Percentiles rank a stretch among this genome's conserved stretches.
These are phyloP conservation scores for Myathropa florea DNA, from an alignment of 2,888 invertebrate species.

Conservation along the genomic window DNA sequence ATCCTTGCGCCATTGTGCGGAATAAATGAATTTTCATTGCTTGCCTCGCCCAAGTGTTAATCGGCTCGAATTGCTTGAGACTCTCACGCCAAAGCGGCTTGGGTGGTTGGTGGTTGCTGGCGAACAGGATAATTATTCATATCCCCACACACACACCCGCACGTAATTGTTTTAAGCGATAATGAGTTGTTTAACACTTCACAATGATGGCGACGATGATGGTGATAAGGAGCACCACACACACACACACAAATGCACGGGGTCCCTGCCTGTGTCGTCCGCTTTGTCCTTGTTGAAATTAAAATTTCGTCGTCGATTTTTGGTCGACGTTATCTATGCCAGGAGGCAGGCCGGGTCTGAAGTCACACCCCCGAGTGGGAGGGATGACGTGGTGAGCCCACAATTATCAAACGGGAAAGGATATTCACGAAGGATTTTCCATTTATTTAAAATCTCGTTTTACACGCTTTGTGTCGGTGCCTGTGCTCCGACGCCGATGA, in stretches of 20 bases:
- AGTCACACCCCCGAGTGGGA: not conserved
- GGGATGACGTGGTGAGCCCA: not conserved
- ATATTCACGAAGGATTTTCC: conserved; percentile 9
- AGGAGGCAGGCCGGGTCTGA: not conserved
- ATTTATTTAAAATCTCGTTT: conserved; percentile 22
- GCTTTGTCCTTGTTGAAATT: not conserved
- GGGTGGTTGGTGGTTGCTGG: not conserved
- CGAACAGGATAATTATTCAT: conserved; percentile 48
- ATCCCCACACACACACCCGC: conserved; percentile 4
- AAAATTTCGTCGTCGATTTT: conserved; percentile 34
- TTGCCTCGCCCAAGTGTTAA: conserved; percentile 40
- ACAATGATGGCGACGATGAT: conserved; percentile 13
- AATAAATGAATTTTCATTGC: conserved; percentile 56
- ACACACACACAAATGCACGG: not conserved
- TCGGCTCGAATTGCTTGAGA: conserved; percentile 26
- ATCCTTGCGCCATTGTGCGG: conserved; percentile 38
- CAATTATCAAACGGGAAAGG: not conserved
- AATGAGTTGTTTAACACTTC: conserved; percentile 53
- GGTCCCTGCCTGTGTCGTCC: too few relatives aligned
- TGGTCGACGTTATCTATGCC: not conserved
- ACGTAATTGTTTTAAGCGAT: conserved; percentile 52
- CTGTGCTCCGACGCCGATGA: conserved; percentile 2
- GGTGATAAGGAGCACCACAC: not conserved
- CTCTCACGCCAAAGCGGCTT: not conserved
- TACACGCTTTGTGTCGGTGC: conserved; percentile 14